Evolutionary conservation across 2,888 invertebrate species (phyloP).

Genomic region (Drosophila parthenogenetica): DNA sequence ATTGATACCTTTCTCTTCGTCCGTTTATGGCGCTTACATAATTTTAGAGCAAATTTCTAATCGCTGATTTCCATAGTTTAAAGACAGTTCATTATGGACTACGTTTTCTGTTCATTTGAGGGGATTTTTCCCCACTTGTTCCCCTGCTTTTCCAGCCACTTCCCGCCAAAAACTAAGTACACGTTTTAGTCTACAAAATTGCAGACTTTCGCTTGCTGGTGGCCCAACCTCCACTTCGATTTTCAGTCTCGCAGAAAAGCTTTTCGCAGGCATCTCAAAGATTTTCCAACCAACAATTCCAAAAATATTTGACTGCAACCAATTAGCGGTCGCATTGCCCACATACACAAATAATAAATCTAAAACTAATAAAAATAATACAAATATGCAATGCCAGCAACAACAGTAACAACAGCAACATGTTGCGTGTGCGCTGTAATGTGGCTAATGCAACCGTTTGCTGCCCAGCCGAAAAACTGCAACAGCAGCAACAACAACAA

Average conservation of each 20-base stretch:
- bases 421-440: slow-evolving; percentile 56
- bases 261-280: slow-evolving; percentile 30
- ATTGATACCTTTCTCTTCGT: slow-evolving; percentile 38
- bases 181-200: slow-evolving; percentile 56
- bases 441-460: slow-evolving; percentile 72
- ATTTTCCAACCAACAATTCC: slow-evolving; percentile 40
- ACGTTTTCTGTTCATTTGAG: too few relatives aligned
- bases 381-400: slow-evolving; percentile 53
- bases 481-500: slow-evolving; percentile 35
- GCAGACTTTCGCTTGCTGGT: slow-evolving; percentile 66
- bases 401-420: slow-evolving; percentile 9
- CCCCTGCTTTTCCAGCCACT: too few relatives aligned
- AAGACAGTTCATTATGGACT: slow-evolving; percentile 65
- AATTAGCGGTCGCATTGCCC: slow-evolving; percentile 58
- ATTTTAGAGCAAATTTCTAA: slow-evolving; percentile 46
- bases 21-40: slow-evolving; percentile 54
- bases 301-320: slow-evolving; percentile 28
- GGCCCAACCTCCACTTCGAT: neutral
- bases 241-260: slow-evolving; percentile 2
- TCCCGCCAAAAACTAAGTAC: slow-evolving; percentile 16
- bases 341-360: slow-evolving; percentile 72
- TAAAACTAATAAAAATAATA: slow-evolving; percentile 69
- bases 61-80: slow-evolving; percentile 35
- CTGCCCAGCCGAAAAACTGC: slow-evolving; percentile 59
- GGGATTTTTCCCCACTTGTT: too few relatives aligned